Conservation (phyloP, 2,797 vertebrate genomes). For the Microtus agrestis region DNA sequence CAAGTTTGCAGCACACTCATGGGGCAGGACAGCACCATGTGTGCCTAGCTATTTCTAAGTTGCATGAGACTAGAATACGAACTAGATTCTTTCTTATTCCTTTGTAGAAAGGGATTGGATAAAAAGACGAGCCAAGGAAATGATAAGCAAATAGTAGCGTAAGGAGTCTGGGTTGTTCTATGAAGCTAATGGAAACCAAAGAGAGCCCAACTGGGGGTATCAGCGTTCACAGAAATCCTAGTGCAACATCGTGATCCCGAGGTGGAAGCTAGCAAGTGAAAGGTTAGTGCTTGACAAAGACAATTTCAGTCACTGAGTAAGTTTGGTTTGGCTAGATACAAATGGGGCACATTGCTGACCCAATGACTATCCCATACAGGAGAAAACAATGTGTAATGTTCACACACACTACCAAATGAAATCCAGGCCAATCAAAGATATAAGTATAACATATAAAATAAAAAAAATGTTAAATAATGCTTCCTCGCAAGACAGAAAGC, state of each 20-base stretch:
- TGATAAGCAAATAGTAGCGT: not conserved
- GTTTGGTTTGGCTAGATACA: constrained; percentile 24
- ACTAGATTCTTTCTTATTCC: not conserved
- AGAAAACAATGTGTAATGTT: not conserved
- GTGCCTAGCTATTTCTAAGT: not conserved
- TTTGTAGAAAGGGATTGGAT: not conserved
- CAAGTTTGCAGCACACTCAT: not conserved
- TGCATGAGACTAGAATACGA: constrained; percentile 2
- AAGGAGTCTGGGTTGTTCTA: not conserved
- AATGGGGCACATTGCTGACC: not conserved
- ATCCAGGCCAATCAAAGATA: not conserved
- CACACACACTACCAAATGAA: not conserved
- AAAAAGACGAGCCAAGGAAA: constrained; percentile 27
- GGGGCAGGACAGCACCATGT: not conserved
- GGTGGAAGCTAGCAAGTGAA: constrained; percentile 6
- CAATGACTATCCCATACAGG: not conserved
- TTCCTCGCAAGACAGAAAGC: constrained; percentile 15
- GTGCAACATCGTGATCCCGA: not conserved
- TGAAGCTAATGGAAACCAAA: constrained; percentile 43
- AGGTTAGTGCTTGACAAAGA: constrained; percentile 39
- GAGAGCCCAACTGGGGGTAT: not conserved
- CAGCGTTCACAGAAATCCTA: not conserved
- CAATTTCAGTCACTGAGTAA: constrained; percentile 24
- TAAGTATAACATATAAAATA: constrained; percentile 55
- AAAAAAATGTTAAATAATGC: not conserved